Conservation (phyloP, 2,113 vertebrate genomes). For the Neodontobutis hainanensis region DNA sequence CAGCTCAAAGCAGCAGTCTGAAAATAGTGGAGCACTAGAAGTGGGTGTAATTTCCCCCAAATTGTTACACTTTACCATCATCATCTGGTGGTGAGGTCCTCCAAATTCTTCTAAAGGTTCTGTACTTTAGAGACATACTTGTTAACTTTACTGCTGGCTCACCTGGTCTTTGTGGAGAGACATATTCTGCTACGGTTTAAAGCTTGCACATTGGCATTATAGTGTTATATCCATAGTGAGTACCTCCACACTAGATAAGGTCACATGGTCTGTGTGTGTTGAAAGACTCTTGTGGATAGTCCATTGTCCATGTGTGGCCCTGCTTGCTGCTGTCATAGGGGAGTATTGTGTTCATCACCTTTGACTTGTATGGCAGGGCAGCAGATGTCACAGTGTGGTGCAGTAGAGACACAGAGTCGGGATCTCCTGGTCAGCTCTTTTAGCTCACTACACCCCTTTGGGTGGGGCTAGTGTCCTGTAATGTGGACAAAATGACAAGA, state of each 20-base stretch:
- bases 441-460: slow-evolving; percentile 2
- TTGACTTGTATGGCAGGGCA: slow-evolving; percentile 48
- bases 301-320: slow-evolving; percentile 24
- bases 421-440: slow-evolving; percentile 17
- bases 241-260: background rate
- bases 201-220: background rate
- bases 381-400: slow-evolving; percentile 61
- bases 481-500: background rate
- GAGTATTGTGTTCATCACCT: slow-evolving; percentile 50
- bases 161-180: too few species aligned
- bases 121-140: slow-evolving; percentile 3
- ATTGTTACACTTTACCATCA: slow-evolving; percentile 21
- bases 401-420: slow-evolving; percentile 33
- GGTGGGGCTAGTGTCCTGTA: slow-evolving; percentile 31
- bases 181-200: background rate
- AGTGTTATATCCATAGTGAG: background rate
- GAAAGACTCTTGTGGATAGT: slow-evolving; percentile 6
- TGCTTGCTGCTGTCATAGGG: slow-evolving; percentile 33
- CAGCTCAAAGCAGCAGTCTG: slow-evolving; percentile 25
- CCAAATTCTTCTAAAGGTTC: slow-evolving; percentile 28
- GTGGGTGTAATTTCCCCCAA: slow-evolving; percentile 25
- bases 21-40: background rate
- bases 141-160: background rate
- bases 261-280: background rate
- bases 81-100: slow-evolving; percentile 37